These are phyloP conservation scores for Oreohelix idahoensis DNA, from an alignment of 1,140 invertebrate species.

Conservation along the genomic window DNA sequence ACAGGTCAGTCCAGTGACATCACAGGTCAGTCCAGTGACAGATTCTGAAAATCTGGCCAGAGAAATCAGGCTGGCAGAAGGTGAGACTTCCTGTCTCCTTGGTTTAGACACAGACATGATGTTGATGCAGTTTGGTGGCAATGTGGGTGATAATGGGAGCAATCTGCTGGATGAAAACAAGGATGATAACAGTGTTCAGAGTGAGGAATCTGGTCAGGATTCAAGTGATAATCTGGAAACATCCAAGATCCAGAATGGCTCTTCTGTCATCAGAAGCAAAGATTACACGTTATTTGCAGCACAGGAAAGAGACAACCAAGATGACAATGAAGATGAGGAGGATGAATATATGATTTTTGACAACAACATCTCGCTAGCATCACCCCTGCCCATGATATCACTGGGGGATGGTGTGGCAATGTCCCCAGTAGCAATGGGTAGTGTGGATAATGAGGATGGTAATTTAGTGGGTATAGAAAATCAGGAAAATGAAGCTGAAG, in stretches of 20 bases:
- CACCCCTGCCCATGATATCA: slow-evolving; percentile 40
- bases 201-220: background rate
- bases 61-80: background rate
- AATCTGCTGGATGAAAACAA: background rate
- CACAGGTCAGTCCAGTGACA: background rate
- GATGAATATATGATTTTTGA: slow-evolving; percentile 20
- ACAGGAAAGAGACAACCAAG: slow-evolving; percentile 17
- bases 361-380: slow-evolving; percentile 38
- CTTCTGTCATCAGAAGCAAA: background rate
- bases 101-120: slow-evolving; percentile 11
- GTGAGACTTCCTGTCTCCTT: background rate
- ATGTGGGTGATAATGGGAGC: background rate
- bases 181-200: background rate
- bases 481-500: background rate
- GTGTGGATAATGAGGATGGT: slow-evolving; percentile 7
- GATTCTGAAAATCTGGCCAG: background rate
- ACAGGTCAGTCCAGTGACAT: background rate
- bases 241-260: background rate
- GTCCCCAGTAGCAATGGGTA: slow-evolving; percentile 24
- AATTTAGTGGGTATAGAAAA: background rate
- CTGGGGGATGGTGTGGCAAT: slow-evolving; percentile 38
- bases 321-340: slow-evolving; percentile 32
- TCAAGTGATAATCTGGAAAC: background rate
- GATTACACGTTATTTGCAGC: slow-evolving; percentile 19
- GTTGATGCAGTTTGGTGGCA: slow-evolving; percentile 27